Base-by-base conservation (phyloP, 2,113 vertebrate genomes). In the Oriolus oriolus region DNA sequence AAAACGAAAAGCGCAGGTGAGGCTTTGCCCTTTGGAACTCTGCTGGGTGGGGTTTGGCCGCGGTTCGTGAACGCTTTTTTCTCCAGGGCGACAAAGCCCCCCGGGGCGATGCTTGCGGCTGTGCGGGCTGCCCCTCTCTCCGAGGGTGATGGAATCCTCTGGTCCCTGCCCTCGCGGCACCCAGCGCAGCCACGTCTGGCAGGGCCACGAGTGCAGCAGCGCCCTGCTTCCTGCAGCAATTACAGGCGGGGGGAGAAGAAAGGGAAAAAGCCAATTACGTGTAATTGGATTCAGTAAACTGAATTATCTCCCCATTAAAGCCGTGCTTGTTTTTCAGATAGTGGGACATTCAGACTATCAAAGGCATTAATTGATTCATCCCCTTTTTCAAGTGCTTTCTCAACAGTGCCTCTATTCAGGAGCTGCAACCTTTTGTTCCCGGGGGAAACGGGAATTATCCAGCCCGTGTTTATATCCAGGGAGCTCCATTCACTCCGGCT, bases 201-300 rank as follows among this genome's bases (percentile, higher is more conserved):
- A 57, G 53, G 82, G 91, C 24, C 81, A 16, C 61, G 77, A 87
- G 77, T 27, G 66, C 88, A 50, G 53, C 93, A 60, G 7, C 73
- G 87, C 54, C 54, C 45, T 23, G 57, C 11, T 27, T 76, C 57
- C 91, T 83, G 59, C 65, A 93, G 91, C 91, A 77, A 74, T 91
- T 94, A 17, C n/a, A n/a, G n/a, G n/a, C n/a, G n/a, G 23, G 37
- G 30, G n/a, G 53, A 11, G 21, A 26, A 44, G 22, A 28, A 53
- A 49, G 69, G 57, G 45, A 66, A 89, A 90, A 94, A 97, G 66
- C 84, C 95, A 94, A 97, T 96, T 97, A 94, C 31, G 39, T 74
- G 75, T 96, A 96, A 96, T 96, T 97, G 96, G 87, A 96, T 97
- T 93, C 93, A 70, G 95, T 95, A 97, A 96, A 97, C 95, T 91